Evolutionary conservation across 2,113 vertebrate species (phyloP), one percentile per base, ranked within the genome.

Genomic region (Cairina moschata): DNA sequence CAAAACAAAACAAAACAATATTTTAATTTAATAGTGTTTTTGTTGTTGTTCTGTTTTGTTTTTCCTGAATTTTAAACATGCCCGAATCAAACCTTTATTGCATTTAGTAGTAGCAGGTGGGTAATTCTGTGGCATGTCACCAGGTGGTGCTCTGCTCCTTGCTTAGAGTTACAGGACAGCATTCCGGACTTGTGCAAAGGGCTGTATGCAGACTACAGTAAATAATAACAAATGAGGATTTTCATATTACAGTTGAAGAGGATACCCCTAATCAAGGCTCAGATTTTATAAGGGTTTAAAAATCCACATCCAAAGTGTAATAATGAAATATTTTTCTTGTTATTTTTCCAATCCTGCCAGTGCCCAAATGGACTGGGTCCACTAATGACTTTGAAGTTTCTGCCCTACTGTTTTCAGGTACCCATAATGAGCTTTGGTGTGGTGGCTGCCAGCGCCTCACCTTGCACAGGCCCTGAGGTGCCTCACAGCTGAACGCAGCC

Each of bases 121-220:
- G 65, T 67, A 23, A 8, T 77, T 63, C 23, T 38, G 4, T 3
- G 1, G 0, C 12, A 0, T 20, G 80, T 77, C 96, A 69, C 52
- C 65, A 78, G 95, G 69, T 91, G 93, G 90, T 62, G 93, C 60
- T 84, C 86, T 23, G 48, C 34, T 38, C 84, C 82, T 8, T 28
- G 23, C 4, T 76, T 55, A 3, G 3, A 56, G 56, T 13, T 26
- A 1, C 20, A 17, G 4, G 13, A 2, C 32, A 1, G 40, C 9
- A 0, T 20, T 44, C 32, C 8, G 3, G 8, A 1, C 2, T 2
- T 4, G 7, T 0, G 50, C 6, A 8, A 2, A 21, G 58, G 31
- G 46, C 13, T 2, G 40, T 9, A 0, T 0, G 7, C 12, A 18
- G 0, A 1, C 6, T 3, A 20, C 13, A 17, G 31, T 32, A 56